Percentiles rank a stretch among this genome's conserved stretches.
Evolutionary conservation across 2,797 vertebrate genomes (phyloP).

Genomic region (Aplochiton taeniatus): DNA sequence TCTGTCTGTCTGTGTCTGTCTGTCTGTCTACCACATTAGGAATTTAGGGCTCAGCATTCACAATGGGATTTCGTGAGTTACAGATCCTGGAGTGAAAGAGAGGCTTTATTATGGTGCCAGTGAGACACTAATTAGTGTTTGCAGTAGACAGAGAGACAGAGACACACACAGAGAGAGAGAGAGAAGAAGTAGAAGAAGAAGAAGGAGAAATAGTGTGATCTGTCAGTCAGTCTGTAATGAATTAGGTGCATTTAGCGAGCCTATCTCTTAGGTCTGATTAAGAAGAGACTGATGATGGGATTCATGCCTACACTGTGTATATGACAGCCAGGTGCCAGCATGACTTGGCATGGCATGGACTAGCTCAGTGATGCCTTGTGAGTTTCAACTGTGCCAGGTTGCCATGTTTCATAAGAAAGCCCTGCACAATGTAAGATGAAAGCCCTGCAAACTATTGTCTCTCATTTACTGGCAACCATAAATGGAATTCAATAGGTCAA

Average conservation of each 20-base stretch:
- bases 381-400: slow-evolving; percentile 35
- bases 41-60: slow-evolving; percentile 15
- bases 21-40: slow-evolving; percentile 21
- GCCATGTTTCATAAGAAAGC: slow-evolving; percentile 34
- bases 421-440: slow-evolving; percentile 27
- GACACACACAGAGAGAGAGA: too few relatives aligned
- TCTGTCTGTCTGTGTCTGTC: too few relatives aligned
- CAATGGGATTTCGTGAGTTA: slow-evolving; percentile 28
- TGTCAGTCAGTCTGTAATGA: slow-evolving; percentile 16
- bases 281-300: slow-evolving; percentile 16
- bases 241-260: slow-evolving; percentile 21
- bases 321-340: slow-evolving; percentile 8
- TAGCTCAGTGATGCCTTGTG: slow-evolving; percentile 36
- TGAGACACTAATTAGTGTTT: slow-evolving; percentile 41
- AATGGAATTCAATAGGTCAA: slow-evolving; percentile 39
- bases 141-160: not conserved
- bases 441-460: slow-evolving; percentile 13
- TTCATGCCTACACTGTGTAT: slow-evolving; percentile 17
- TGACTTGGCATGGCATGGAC: slow-evolving; percentile 26
- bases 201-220: slow-evolving; percentile 22
- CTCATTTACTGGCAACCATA: slow-evolving; percentile 31
- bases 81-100: slow-evolving; percentile 25
- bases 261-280: slow-evolving; percentile 20
- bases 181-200: too few relatives aligned
- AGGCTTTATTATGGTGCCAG: slow-evolving; percentile 20